Evolutionary conservation across 2,797 vertebrate species (phyloP).

Genomic region (Gephyroberyx darwinii): DNA sequence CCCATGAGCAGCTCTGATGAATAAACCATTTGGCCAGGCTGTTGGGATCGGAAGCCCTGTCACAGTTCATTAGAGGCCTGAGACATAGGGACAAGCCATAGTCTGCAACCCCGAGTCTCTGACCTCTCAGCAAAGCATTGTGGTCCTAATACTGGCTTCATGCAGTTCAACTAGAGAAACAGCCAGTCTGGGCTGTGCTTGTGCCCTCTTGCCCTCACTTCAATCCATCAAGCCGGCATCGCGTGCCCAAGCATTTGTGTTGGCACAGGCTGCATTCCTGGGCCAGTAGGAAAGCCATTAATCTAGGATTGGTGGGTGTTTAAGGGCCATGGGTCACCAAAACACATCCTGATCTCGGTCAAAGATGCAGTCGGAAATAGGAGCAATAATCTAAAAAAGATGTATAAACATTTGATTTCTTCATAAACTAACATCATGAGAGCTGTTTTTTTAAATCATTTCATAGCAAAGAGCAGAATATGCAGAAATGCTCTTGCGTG

Average conservation of each 20-base stretch:
- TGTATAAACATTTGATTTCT: slow-evolving; percentile 46
- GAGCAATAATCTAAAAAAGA: slow-evolving; percentile 32
- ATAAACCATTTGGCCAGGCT: slow-evolving; percentile 77
- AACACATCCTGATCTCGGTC: slow-evolving; percentile 50
- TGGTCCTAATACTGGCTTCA: slow-evolving; percentile 34
- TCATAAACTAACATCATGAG: background rate
- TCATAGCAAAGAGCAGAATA: background rate
- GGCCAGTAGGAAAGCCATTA: slow-evolving; percentile 67
- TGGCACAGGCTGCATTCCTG: slow-evolving; percentile 71
- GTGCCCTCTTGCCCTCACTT: slow-evolving; percentile 62
- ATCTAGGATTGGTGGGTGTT: slow-evolving; percentile 66
- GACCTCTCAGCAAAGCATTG: slow-evolving; percentile 43
- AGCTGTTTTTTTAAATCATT: background rate
- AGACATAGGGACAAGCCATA: slow-evolving; percentile 60
- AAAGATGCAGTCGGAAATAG: slow-evolving; percentile 51
- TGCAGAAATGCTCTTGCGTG: slow-evolving; percentile 7
- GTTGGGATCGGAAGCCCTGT: slow-evolving; percentile 74
- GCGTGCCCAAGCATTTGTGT: slow-evolving; percentile 72
- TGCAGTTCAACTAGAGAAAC: slow-evolving; percentile 41
- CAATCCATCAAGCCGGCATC: slow-evolving; percentile 63
- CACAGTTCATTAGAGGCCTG: slow-evolving; percentile 77
- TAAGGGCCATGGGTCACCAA: slow-evolving; percentile 55
- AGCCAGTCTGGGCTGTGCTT: slow-evolving; percentile 37
- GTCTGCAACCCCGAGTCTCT: slow-evolving; percentile 58
- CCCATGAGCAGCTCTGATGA: slow-evolving; percentile 71